Percentiles rank a stretch among this genome's conserved stretches.
Conservation (phyloP, 2,888 invertebrate genomes). For the Argyresthia albistria region DNA sequence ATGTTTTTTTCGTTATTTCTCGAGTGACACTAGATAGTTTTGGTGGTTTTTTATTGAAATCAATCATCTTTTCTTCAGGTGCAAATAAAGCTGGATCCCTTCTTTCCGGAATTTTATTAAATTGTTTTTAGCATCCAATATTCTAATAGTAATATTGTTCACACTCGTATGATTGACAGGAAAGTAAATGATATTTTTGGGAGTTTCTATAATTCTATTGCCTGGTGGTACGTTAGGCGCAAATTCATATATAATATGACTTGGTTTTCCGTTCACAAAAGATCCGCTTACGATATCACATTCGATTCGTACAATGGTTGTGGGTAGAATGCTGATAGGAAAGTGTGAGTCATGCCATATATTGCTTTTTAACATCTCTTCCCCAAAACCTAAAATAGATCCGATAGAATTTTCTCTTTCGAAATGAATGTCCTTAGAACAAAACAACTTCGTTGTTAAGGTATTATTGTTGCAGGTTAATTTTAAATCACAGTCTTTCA, state of each 20-base stretch:
- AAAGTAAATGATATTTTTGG: conserved; percentile 1
- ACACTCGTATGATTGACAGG: conserved; percentile 5
- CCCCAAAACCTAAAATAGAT: background rate
- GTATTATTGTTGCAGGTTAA: conserved; percentile 2
- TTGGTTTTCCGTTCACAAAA: background rate
- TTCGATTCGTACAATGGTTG: conserved; percentile 2
- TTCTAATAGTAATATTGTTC: conserved; percentile 2
- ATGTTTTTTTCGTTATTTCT: conserved; percentile 5
- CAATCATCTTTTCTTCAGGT: conserved; percentile 8
- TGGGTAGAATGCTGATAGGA: conserved; percentile 1
- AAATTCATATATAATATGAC: conserved; percentile 4
- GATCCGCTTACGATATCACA: conserved; percentile 6
- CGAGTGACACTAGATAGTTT: background rate
- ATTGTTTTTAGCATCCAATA: conserved; percentile 7
- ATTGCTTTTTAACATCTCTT: background rate
- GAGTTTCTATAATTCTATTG: background rate
- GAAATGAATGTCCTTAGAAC: conserved; percentile 1
- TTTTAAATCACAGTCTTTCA: conserved; percentile 1
- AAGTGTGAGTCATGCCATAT: background rate
- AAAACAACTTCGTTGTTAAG: background rate
- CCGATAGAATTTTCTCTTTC: background rate
- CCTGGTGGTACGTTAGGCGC: conserved; percentile 3
- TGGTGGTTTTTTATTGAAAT: conserved; percentile 5
- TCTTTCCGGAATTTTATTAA: conserved; percentile 8
- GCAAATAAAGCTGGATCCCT: conserved; percentile 9